Evolutionary conservation across 2,888 invertebrate species (phyloP).

Genomic region (Trisateles emortualis): DNA sequence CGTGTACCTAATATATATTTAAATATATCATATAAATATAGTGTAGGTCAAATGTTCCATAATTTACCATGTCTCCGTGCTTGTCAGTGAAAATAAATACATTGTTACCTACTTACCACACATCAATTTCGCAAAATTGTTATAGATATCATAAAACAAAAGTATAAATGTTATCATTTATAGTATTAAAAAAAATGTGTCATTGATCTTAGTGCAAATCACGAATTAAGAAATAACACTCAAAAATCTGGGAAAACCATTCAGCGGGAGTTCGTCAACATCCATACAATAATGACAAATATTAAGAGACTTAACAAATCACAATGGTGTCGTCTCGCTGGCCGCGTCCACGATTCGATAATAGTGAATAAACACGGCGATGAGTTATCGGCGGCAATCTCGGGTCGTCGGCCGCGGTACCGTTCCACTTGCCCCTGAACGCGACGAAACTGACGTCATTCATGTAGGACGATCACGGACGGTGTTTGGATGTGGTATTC

Average conservation of each 20-base stretch:
- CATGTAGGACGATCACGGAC: slow-evolving; percentile 41
- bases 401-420: slow-evolving; percentile 85
- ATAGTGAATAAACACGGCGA: slow-evolving; percentile 84
- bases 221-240: slow-evolving; percentile 20
- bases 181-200: no score
- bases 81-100: no score
- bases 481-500: slow-evolving; percentile 59
- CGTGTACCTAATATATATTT: no score
- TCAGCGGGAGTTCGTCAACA: slow-evolving; percentile 45
- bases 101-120: no score
- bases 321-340: slow-evolving; percentile 47
- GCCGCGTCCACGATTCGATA: slow-evolving; percentile 61
- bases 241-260: slow-evolving; percentile 20
- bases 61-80: no score
- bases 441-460: slow-evolving; percentile 71
- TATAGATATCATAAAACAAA: no score
- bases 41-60: no score
- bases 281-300: slow-evolving; percentile 46
- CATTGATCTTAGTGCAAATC: background rate
- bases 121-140: no score
- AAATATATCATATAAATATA: no score
- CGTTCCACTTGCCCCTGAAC: slow-evolving; percentile 84
- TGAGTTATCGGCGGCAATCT: slow-evolving; percentile 83
- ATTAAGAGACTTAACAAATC: slow-evolving; percentile 39
- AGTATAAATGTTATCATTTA: no score